Base-by-base conservation (phyloP, 2,888 invertebrate genomes). In the Polietes domitor region DNA sequence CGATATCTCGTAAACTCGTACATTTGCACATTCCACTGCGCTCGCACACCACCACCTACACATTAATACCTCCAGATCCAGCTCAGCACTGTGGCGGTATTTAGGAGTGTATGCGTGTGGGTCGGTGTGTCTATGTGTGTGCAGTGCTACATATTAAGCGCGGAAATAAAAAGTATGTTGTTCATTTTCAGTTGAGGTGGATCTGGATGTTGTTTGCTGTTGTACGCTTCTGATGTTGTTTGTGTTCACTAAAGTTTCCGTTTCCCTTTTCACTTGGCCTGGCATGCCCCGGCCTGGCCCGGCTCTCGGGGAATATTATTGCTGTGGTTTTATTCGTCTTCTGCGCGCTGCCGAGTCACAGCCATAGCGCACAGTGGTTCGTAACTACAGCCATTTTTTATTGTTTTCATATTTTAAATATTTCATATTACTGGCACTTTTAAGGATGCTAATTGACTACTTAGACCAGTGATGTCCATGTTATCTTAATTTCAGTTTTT, bases 91-190 rank as follows among this genome's bases (percentile, higher is more conserved):
- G 15, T 24, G 10, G 61, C 15, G 50, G n/a, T n/a, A 15, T 2
- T 41, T 41, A 55, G 58, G 37, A 10, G n/a, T n/a, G n/a, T n/a
- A n/a, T n/a, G n/a, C n/a, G n/a, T 63, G 19, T 47, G 71, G 6
- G n/a, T 32, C 17, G n/a, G 12, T 19, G 15, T 17, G 43, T 17
- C 5, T 50, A 21, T 9, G 61, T 53, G 28, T 26, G 55, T 55
- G 37, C 15, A 53, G 24, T 71, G 50, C 15, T 28, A 55, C 24
- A 68, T 65, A 76, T 47, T 50, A 58, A 74, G 68, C 72, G 53
- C 55, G 72, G 72, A 72, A 72, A 72, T 72, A 72, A 72, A 72
- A 72, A 72, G 37, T 32, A 50, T 37, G 72, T 53, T 72, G 55
- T 53, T 72, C 72, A 55, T 72, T 72, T 72, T 12, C 72, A 53